Evolutionary conservation across 1,140 invertebrate genomes (phyloP).

Genomic region (Leptinotarsa lineolata): DNA sequence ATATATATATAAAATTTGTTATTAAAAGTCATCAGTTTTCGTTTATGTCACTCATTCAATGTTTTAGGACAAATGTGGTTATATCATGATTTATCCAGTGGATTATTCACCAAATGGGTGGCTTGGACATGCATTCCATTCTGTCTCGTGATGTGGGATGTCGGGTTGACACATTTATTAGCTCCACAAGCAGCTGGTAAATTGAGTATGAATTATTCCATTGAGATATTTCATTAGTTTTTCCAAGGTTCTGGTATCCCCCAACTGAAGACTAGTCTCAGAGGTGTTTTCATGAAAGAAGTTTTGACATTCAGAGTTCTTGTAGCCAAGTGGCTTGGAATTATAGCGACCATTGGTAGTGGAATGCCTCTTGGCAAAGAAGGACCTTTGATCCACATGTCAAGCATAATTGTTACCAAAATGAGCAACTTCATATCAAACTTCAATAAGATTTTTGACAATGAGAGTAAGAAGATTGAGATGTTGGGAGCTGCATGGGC

Average conservation of each 20-base stretch:
- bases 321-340: constrained; percentile 90
- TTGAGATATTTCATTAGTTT: neutral
- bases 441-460: constrained; percentile 90
- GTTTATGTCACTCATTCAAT: no score
- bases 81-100: constrained; percentile 78
- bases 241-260: constrained; percentile 91
- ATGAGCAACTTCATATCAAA: constrained; percentile 87
- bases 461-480: constrained; percentile 92
- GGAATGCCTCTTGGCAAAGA: constrained; percentile 97
- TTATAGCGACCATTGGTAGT: constrained; percentile 92
- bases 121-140: constrained; percentile 92
- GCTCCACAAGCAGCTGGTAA: constrained; percentile 91
- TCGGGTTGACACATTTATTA: constrained; percentile 91
- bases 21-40: no score
- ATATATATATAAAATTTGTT: no score
- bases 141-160: constrained; percentile 87
- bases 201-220: constrained; percentile 32
- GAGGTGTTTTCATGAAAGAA: constrained; percentile 95
- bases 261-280: constrained; percentile 97
- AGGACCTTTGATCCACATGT: constrained; percentile 96
- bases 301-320: constrained; percentile 94
- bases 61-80: constrained; percentile 85
- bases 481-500: constrained; percentile 96
- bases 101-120: constrained; percentile 81
- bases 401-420: constrained; percentile 91